These are phyloP conservation scores for Aviceda subcristata DNA, from an alignment of 2,113 vertebrate species.

Conservation along the genomic window DNA sequence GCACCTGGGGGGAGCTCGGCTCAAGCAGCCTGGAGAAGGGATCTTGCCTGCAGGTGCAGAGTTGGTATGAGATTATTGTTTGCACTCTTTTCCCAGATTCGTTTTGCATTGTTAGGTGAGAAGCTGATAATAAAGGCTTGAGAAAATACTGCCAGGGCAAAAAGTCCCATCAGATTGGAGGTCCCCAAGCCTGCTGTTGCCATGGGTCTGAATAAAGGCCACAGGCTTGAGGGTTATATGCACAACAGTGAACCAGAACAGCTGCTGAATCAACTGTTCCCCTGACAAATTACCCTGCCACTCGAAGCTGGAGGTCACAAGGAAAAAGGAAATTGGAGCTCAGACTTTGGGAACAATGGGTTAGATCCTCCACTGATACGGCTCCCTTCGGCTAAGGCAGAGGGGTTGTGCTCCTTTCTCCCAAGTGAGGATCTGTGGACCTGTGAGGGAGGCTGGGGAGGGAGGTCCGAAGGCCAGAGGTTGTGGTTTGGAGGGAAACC, in stretches of 20 bases:
- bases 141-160: not conserved
- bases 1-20: not conserved
- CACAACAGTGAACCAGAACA: not conserved
- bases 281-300: not conserved
- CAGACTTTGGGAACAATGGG: not conserved
- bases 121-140: not conserved
- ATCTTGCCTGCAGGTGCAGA: not conserved
- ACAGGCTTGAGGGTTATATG: not conserved
- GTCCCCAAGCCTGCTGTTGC: not conserved
- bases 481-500: not conserved
- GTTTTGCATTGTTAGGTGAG: not conserved
- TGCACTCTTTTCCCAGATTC: not conserved
- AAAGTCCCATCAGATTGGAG: not conserved
- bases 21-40: not conserved
- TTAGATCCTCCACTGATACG: not conserved
- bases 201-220: not conserved
- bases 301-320: not conserved
- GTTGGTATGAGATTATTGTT: not conserved
- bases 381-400: not conserved
- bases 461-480: not conserved
- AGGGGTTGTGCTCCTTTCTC: not conserved
- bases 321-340: not conserved
- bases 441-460: not conserved
- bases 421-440: fast-evolving
- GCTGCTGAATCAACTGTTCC: not conserved